Percentiles rank a stretch among this genome's conserved stretches.
Evolutionary conservation across 2,797 vertebrate genomes (phyloP).

Genomic region (Megaceryle alcyon): DNA sequence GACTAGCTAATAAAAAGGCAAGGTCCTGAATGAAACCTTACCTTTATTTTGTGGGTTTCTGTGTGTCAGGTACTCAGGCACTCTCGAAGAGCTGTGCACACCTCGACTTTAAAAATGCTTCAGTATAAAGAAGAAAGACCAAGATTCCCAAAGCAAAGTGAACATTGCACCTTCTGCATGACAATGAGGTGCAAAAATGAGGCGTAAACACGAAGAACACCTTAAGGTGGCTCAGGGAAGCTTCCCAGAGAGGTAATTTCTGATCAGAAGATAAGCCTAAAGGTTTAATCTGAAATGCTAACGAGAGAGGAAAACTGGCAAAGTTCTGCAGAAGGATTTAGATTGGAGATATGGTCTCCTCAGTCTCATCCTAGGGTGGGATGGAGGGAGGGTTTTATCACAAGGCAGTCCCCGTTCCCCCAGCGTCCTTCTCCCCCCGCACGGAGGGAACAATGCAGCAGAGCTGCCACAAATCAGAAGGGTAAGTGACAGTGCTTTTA

Average conservation of each 20-base stretch:
- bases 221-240: background rate
- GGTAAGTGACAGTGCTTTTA: constrained; percentile 57
- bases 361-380: background rate
- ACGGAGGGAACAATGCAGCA: background rate
- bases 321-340: background rate
- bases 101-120: background rate
- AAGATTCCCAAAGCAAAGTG: background rate
- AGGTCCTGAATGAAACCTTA: background rate
- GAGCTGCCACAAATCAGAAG: constrained; percentile 45
- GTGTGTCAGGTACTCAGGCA: background rate
- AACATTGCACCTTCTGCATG: background rate
- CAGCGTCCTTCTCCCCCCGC: background rate
- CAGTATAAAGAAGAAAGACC: background rate
- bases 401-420: background rate
- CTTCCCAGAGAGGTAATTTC: constrained; percentile 32
- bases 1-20: background rate
- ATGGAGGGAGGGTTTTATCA: background rate
- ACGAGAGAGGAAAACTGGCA: background rate
- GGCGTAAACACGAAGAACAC: background rate
- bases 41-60: background rate
- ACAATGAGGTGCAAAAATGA: background rate
- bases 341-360: background rate
- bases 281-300: constrained; percentile 58
- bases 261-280: constrained; percentile 43
- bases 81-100: background rate